Evolutionary conservation across 2,888 invertebrate species (phyloP).

Genomic region (Ichneumoninae sp.): DNA sequence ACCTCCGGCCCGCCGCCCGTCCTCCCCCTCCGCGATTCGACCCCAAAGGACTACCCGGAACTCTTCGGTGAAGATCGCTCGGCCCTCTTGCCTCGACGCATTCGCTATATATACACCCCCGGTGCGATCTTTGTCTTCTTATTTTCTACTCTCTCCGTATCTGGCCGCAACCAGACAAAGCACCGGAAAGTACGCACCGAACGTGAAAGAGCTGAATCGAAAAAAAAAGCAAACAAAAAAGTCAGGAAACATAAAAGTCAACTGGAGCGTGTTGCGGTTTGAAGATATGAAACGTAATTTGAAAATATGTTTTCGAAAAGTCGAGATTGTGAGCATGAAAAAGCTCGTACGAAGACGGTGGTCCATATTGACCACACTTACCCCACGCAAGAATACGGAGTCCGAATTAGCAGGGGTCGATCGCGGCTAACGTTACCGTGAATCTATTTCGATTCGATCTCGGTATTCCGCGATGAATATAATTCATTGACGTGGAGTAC

Average conservation of each 20-base stretch:
- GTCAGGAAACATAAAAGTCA: neutral
- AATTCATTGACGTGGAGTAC: neutral
- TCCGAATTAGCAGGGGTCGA: neutral
- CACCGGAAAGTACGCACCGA: constrained; percentile 46
- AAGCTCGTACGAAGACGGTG: neutral
- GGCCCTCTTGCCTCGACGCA: constrained; percentile 61
- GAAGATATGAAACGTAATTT: neutral
- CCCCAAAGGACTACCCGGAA: constrained; percentile 60
- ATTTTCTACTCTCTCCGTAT: constrained; percentile 22
- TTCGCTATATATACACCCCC: constrained; percentile 35
- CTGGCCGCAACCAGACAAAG: constrained; percentile 42
- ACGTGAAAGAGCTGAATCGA: constrained; percentile 53
- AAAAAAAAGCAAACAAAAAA: neutral
- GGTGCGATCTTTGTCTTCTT: constrained; percentile 31
- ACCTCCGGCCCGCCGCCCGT: constrained; percentile 65
- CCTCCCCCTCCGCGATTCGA: constrained; percentile 68
- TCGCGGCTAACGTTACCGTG: neutral
- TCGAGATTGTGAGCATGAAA: neutral
- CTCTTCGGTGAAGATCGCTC: constrained; percentile 64
- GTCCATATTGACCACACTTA: neutral
- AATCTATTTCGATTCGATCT: neutral
- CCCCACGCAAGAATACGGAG: neutral
- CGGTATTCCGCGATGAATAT: neutral
- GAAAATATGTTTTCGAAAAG: neutral
- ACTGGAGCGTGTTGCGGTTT: neutral